Conservation (phyloP, 2,113 vertebrate species). For the Thryonomys swinderianus region DNA sequence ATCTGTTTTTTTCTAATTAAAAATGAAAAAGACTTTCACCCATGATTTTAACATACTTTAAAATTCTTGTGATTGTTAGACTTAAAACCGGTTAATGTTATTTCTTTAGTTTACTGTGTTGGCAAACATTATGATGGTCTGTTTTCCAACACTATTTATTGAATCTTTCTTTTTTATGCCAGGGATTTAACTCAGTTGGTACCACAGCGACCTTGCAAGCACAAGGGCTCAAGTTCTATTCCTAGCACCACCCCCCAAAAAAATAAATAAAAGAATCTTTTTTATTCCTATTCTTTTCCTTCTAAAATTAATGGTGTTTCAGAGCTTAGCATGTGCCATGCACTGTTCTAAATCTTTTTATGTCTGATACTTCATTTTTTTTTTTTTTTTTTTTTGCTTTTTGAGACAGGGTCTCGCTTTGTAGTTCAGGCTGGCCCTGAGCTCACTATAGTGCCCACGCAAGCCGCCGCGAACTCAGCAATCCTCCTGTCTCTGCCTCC, state of each 20-base stretch:
- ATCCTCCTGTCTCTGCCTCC: too few relatives aligned
- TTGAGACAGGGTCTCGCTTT: too few relatives aligned
- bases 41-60: slow-evolving; percentile 23
- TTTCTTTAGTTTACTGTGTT: neutral
- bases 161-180: neutral
- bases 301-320: neutral
- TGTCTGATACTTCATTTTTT: neutral
- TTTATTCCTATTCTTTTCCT: neutral
- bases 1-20: slow-evolving; percentile 23
- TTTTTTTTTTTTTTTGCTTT: too few relatives aligned
- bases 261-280: neutral
- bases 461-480: too few relatives aligned
- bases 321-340: neutral
- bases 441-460: too few relatives aligned
- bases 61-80: slow-evolving; percentile 25
- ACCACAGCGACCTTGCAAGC: too few relatives aligned
- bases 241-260: too few relatives aligned
- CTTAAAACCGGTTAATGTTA: neutral
- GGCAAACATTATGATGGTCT: neutral
- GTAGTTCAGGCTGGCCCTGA: too few relatives aligned
- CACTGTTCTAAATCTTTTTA: neutral
- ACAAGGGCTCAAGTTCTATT: too few relatives aligned
- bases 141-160: neutral
- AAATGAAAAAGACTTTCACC: neutral
- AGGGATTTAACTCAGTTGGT: neutral